These are phyloP conservation scores for Tribolium madens DNA, from an alignment of 1,140 invertebrate species.

Conservation along the genomic window DNA sequence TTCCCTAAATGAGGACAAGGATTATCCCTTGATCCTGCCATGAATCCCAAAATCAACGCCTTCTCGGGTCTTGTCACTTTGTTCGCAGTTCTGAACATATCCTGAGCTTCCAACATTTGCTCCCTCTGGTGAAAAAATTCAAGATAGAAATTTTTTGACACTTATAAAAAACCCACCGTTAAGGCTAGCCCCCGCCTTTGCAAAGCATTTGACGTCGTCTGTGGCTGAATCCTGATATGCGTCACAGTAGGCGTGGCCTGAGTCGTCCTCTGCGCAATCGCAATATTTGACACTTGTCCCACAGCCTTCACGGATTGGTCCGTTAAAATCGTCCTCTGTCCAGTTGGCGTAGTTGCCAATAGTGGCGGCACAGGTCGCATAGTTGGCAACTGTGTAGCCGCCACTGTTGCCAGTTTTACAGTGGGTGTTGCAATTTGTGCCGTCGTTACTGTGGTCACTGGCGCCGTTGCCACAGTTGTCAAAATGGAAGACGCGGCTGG, in stretches of 20 bases:
- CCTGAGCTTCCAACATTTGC: slow-evolving; percentile 96
- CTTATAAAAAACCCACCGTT: slow-evolving; percentile 73
- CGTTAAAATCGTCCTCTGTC: slow-evolving; percentile 56
- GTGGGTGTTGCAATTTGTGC: slow-evolving; percentile 49
- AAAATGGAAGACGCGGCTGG: slow-evolving; percentile 13
- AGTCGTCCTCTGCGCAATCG: slow-evolving; percentile 59
- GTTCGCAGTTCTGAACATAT: slow-evolving; percentile 97
- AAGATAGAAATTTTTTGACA: background rate
- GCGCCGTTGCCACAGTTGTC: slow-evolving; percentile 18
- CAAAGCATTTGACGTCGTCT: slow-evolving; percentile 68
- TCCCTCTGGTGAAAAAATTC: slow-evolving; percentile 76
- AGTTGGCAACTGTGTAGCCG: slow-evolving; percentile 59
- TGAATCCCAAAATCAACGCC: slow-evolving; percentile 96
- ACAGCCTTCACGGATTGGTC: slow-evolving; percentile 52
- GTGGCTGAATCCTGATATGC: slow-evolving; percentile 71
- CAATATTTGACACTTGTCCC: slow-evolving; percentile 49
- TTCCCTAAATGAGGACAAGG: slow-evolving; percentile 94
- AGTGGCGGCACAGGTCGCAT: slow-evolving; percentile 62
- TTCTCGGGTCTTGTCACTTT: slow-evolving; percentile 96
- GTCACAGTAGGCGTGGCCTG: slow-evolving; percentile 68
- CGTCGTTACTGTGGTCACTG: slow-evolving; percentile 33
- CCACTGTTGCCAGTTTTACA: slow-evolving; percentile 57
- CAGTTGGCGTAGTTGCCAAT: slow-evolving; percentile 58
- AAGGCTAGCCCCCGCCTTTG: slow-evolving; percentile 81
- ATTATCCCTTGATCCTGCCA: slow-evolving; percentile 96